Evolutionary conservation across 1,140 invertebrate species (phyloP), one percentile per base, ranked within the genome.

Genomic region (Bradysia coprophila): DNA sequence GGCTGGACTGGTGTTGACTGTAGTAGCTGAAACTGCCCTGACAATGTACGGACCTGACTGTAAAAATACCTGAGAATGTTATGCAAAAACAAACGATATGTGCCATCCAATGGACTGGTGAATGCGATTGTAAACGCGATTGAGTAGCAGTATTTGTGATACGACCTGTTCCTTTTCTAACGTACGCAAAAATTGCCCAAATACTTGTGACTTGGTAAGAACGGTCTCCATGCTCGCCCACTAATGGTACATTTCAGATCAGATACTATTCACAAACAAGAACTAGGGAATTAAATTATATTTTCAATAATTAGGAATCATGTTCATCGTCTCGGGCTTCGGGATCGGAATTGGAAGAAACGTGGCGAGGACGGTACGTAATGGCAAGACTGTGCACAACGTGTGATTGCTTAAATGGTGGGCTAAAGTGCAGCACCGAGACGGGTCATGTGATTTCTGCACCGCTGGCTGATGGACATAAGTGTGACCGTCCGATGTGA

Each of bases 81-180:
- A 74, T 24, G 62, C 65, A 21, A 60, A 67, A 9, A 82, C 86
- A 45, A 86, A 85, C 0, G 71, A 81, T 46, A 62, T 76, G 63
- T 94, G 90, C 56, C 82, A 92, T 64, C 81, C 89, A n/a, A 3
- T 78, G 73, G 75, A 81, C 78, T 28, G 94, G 94, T 1, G 67
- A 73, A 36, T 98, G 93, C 56, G 65, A 76, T 13, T 98, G 94
- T 56, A 76, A 80, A 48, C 64, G 82, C 13, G 94, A 4, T 94
- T 85, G 84, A 76, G 75, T 50, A 87, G 87, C n/a, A 66, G 71
- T 22, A 69, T 72, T 24, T 95, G 91, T 54, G 64, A 66, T 16
- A 66, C 85, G 3, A 78, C 82, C 22, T 95, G 90, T 58, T 72
- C 81, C 3, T 68, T 81, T 36, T 74, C 84, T 40, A 87, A 68